These are phyloP conservation scores for Rhizoglyphus robini DNA, from an alignment of 1,140 invertebrate species.

Conservation along the genomic window DNA sequence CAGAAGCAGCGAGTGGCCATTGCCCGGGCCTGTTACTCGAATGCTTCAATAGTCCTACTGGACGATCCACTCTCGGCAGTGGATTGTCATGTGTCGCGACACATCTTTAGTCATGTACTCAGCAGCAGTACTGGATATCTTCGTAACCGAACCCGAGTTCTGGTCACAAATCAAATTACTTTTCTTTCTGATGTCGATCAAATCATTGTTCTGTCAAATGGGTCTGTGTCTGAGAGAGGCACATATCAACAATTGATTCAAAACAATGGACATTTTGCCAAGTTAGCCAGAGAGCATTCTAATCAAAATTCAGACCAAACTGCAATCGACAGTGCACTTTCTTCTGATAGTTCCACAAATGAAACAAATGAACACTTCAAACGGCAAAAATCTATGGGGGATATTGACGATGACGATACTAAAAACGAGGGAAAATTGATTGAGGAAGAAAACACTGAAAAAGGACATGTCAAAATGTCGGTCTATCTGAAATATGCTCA, in stretches of 20 bases:
- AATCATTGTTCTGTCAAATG: constrained; percentile 34
- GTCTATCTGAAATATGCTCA: constrained; percentile 55
- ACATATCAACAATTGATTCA: constrained; percentile 32
- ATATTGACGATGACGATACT: too few species aligned
- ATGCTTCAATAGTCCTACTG: constrained; percentile 26
- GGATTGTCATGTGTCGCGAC: constrained; percentile 36
- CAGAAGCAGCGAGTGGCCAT: not conserved
- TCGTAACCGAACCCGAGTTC: constrained; percentile 30
- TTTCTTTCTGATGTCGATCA: constrained; percentile 32
- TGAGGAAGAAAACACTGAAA: constrained; percentile 74
- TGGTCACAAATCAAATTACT: constrained; percentile 32
- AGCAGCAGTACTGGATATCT: constrained; percentile 29
- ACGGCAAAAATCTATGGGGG: too few species aligned
- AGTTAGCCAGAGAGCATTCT: not conserved
- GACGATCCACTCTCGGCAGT: constrained; percentile 39
- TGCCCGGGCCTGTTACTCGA: not conserved
- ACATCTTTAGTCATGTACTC: constrained; percentile 36
- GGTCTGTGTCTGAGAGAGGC: constrained; percentile 31
- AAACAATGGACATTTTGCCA: constrained; percentile 49
- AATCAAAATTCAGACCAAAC: too few species aligned
- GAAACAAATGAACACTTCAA: not conserved
- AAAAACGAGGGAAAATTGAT: too few species aligned
- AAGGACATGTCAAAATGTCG: constrained; percentile 69
- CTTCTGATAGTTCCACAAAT: too few species aligned
- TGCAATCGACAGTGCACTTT: too few species aligned